Percentiles rank a stretch among this genome's conserved stretches.
phyloP scores from a whole-genome alignment of 2,888 invertebrate species.

The Himalopsyche kuldschensis region DNA sequence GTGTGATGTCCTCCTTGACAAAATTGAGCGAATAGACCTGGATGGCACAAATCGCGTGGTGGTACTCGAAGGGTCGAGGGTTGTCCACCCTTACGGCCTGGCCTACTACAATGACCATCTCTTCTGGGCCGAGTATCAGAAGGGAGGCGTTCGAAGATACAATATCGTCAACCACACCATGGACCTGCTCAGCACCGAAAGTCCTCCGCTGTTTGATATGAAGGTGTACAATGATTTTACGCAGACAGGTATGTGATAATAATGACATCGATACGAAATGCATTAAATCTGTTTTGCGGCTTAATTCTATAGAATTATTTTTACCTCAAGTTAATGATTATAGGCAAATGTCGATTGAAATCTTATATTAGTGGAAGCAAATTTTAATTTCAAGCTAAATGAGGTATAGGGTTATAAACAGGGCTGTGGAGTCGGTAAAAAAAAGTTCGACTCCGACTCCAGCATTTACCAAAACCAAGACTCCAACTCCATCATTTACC shows the following conservation, averaged over 20 bases:
- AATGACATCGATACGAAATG: neutral
- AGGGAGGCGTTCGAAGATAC: constrained; percentile 61
- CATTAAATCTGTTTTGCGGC: neutral
- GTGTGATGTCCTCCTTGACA: constrained; percentile 71
- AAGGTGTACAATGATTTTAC: constrained; percentile 64
- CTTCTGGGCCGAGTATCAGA: constrained; percentile 72
- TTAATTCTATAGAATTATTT: no score
- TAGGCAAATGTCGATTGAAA: no score
- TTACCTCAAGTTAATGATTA: no score
- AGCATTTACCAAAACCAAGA: no score
- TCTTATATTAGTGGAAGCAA: no score
- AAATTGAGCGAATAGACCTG: constrained; percentile 66
- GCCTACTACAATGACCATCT: constrained; percentile 65
- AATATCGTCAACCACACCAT: constrained; percentile 51
- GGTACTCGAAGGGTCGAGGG: constrained; percentile 52
- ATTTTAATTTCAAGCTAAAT: no score
- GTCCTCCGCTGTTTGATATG: constrained; percentile 68
- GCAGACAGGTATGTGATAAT: constrained; percentile 53
- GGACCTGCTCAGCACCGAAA: constrained; percentile 59
- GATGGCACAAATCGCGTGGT: constrained; percentile 58
- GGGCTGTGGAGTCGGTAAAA: no score
- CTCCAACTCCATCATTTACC: no score
- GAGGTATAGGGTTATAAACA: no score
- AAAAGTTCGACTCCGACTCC: no score
- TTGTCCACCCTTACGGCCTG: constrained; percentile 71